Evolutionary conservation across 2,797 vertebrate species (phyloP).

Genomic region (Sparidentex hasta): DNA sequence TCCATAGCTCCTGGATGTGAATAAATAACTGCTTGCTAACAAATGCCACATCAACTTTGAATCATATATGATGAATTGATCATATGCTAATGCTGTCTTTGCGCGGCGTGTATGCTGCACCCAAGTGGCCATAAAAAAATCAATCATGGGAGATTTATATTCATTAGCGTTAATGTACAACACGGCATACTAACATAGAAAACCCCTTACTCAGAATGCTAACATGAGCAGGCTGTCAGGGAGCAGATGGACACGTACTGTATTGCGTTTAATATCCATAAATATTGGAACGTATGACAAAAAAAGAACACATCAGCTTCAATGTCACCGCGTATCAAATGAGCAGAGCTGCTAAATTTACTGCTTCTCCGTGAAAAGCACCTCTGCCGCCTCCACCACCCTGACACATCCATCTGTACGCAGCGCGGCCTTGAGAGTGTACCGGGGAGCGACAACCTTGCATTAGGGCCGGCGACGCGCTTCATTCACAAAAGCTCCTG

Average conservation of each 20-base stretch:
- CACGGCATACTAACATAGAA: neutral
- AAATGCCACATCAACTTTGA: no score
- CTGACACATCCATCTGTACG: conserved; percentile 28
- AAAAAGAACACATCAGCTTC: neutral
- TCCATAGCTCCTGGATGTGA: no score
- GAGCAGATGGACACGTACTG: neutral
- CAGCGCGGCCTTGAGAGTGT: conserved; percentile 41
- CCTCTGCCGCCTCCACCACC: neutral
- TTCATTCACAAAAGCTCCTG: conserved; percentile 43
- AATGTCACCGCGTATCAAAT: neutral
- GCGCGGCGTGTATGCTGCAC: neutral
- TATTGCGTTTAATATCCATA: neutral
- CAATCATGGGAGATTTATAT: no score
- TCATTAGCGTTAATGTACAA: no score
- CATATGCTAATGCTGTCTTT: no score
- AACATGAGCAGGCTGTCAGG: neutral
- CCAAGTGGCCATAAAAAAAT: neutral
- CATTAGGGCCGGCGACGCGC: conserved; percentile 16
- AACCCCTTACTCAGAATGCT: no score
- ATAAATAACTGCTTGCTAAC: no score
- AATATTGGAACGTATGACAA: neutral
- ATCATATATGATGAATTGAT: no score
- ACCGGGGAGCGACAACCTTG: conserved; percentile 49
- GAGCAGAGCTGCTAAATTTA: neutral
- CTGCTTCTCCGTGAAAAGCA: conserved; percentile 15